Conservation (phyloP, 1,140 invertebrate genomes). For the Drosophila ogumai region DNA sequence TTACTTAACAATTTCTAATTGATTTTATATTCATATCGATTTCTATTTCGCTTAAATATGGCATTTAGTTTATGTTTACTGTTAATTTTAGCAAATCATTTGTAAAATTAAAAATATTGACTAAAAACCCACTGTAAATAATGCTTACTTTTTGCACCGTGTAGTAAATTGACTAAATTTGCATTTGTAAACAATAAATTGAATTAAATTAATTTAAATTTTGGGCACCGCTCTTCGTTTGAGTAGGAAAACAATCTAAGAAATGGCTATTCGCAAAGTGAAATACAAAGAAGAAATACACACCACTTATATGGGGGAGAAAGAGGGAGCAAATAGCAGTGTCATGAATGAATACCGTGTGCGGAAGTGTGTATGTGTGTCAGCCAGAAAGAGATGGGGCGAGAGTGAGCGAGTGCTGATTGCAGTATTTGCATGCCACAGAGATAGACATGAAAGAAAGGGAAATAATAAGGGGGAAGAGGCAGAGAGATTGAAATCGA, state of each 20-base stretch:
- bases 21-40: background rate
- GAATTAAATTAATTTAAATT: conserved; percentile 1
- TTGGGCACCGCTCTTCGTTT: background rate
- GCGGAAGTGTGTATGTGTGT: conserved; percentile 65
- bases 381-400: conserved; percentile 30
- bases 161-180: conserved; percentile 3
- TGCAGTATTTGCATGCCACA: conserved; percentile 47
- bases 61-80: background rate
- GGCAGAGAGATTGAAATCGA: conserved; percentile 10
- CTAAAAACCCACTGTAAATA: background rate
- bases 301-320: conserved; percentile 10
- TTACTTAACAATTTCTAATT: background rate
- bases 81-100: conserved; percentile 4
- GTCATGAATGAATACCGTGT: conserved; percentile 70
- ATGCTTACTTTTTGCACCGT: background rate
- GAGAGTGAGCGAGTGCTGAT: conserved; percentile 24
- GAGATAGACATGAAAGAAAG: conserved; percentile 7
- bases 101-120: conserved; percentile 4
- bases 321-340: conserved; percentile 35
- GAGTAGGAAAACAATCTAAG: conserved; percentile 12
- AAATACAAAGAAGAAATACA: conserved; percentile 12
- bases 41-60: background rate
- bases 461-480: background rate
- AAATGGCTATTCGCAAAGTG: conserved; percentile 14
- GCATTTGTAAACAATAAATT: conserved; percentile 22